Conservation (phyloP, 2,797 vertebrate genomes). For the Coregonus suidteri region DNA sequence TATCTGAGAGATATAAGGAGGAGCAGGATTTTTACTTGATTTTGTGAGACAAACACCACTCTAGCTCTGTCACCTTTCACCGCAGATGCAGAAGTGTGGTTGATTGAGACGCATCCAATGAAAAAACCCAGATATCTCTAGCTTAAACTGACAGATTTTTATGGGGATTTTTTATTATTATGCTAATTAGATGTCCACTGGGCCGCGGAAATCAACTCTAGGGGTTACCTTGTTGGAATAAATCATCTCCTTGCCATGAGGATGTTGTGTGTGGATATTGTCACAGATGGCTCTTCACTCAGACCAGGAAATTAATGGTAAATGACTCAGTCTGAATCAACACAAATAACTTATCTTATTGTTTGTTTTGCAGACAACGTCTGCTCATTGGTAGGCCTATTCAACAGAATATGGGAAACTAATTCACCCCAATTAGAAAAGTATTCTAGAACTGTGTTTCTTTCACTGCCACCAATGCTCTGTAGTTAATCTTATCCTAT, state of each 20-base stretch:
- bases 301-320: not conserved
- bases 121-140: too few relatives aligned
- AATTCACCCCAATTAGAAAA: constrained; percentile 26
- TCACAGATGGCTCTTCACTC: constrained; percentile 24
- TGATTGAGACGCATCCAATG: too few relatives aligned
- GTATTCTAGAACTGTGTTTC: constrained; percentile 23
- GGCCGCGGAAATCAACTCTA: not conserved
- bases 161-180: too few relatives aligned
- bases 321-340: constrained; percentile 15
- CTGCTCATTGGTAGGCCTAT: not conserved
- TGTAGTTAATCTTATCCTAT: constrained; percentile 25
- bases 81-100: too few relatives aligned
- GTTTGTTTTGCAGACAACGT: constrained; percentile 18
- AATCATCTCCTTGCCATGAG: not conserved
- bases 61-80: too few relatives aligned
- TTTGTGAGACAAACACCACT: too few relatives aligned
- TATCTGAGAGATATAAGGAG: too few relatives aligned
- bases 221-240: not conserved
- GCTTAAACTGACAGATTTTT: too few relatives aligned
- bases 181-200: too few relatives aligned
- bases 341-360: constrained; percentile 2
- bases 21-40: too few relatives aligned
- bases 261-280: constrained; percentile 28
- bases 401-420: constrained; percentile 14
- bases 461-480: constrained; percentile 27